Percentiles rank a stretch among this genome's conserved stretches.
phyloP scores from a whole-genome alignment of 1,140 invertebrate genomes.

The Pogonomyrmex barbatus region DNA sequence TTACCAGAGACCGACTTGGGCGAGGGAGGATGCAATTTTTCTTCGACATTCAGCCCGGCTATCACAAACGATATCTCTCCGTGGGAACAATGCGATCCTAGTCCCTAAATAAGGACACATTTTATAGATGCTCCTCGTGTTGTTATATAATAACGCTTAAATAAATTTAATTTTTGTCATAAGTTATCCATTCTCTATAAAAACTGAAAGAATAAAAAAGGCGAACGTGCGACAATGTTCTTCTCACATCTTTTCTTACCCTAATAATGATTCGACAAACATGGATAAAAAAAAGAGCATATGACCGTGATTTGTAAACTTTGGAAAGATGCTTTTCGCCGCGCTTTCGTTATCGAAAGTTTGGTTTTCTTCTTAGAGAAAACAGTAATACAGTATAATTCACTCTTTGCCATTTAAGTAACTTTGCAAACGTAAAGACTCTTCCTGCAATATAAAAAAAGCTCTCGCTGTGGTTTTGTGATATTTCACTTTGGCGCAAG shows the following conservation, averaged over 20 bases:
- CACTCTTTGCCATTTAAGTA: constrained; percentile 62
- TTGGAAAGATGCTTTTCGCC: constrained; percentile 42
- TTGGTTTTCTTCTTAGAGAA: constrained; percentile 44
- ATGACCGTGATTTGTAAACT: constrained; percentile 3
- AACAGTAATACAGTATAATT: constrained; percentile 50
- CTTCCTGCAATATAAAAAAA: constrained; percentile 55
- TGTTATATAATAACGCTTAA: constrained; percentile 10
- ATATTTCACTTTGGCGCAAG: constrained; percentile 60
- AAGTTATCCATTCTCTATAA: not conserved
- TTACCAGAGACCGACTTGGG: constrained; percentile 61
- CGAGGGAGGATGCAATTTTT: constrained; percentile 60
- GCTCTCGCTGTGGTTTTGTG: constrained; percentile 53
- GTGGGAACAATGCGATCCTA: constrained; percentile 9
- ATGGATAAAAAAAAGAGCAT: not conserved
- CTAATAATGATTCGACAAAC: constrained; percentile 29
- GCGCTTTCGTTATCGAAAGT: constrained; percentile 69
- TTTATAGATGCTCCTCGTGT: not conserved
- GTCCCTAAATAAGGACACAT: not conserved
- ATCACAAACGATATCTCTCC: constrained; percentile 12
- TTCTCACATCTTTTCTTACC: not conserved
- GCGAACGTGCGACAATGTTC: not conserved
- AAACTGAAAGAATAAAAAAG: not conserved
- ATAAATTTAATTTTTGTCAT: not conserved
- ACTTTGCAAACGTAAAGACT: constrained; percentile 65
- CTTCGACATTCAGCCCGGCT: constrained; percentile 36